These are phyloP conservation scores for Cheilosia urbana DNA, from an alignment of 2,888 invertebrate species.

Conservation along the genomic window DNA sequence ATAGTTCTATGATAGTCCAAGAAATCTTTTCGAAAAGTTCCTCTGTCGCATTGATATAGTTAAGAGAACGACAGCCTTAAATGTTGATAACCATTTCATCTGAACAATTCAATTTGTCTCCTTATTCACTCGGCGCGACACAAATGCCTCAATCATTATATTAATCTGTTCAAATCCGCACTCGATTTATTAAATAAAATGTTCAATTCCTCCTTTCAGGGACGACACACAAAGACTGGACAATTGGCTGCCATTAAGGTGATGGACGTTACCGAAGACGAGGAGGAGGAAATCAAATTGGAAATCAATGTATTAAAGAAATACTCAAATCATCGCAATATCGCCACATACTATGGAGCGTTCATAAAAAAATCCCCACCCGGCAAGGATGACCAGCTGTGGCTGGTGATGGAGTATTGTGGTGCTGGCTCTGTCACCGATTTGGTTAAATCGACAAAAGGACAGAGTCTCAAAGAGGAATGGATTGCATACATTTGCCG, in stretches of 20 bases:
- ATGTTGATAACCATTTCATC: no score
- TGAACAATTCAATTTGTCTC: no score
- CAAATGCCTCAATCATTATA: neutral
- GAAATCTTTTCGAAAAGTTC: no score
- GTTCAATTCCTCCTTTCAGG: slow-evolving; percentile 86
- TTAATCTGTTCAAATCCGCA: neutral
- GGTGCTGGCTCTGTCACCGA: slow-evolving; percentile 99
- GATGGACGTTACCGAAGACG: slow-evolving; percentile 99
- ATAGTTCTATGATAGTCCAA: no score
- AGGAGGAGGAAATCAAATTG: slow-evolving; percentile 99
- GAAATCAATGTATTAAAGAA: slow-evolving; percentile 99
- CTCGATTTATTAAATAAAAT: neutral
- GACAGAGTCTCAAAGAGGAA: slow-evolving; percentile 98
- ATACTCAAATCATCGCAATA: slow-evolving; percentile 99
- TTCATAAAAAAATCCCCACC: slow-evolving; percentile 99
- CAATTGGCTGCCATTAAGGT: slow-evolving; percentile 99
- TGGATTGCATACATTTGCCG: slow-evolving; percentile 99
- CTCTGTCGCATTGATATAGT: no score
- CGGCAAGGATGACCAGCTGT: slow-evolving; percentile 99
- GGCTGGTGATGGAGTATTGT: slow-evolving; percentile 99
- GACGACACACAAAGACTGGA: slow-evolving; percentile 99
- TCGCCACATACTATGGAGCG: slow-evolving; percentile 99
- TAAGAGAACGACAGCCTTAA: no score
- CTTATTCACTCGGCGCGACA: no score
- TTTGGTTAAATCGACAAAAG: slow-evolving; percentile 99